A percentile compares a stretch with the other conserved stretches of the same genome.
phyloP scores from a whole-genome alignment of 2,113 vertebrate species.

The Edolisoma coerulescens region DNA sequence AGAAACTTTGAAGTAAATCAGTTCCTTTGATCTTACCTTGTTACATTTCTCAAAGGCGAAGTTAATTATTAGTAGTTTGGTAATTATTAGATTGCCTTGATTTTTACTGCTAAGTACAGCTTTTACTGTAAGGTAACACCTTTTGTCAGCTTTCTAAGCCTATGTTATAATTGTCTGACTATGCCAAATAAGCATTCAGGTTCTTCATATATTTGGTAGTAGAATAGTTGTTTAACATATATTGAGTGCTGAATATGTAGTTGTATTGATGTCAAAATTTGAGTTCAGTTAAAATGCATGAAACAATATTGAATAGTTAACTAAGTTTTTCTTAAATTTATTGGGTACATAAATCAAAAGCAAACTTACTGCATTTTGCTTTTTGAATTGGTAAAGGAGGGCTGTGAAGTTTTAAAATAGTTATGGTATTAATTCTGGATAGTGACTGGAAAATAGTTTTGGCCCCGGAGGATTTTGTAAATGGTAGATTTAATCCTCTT shows the following conservation, averaged over 20 bases:
- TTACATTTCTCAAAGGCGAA: slow-evolving; percentile 50
- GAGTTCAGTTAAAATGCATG: background rate
- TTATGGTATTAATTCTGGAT: background rate
- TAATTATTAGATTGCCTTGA: slow-evolving; percentile 46
- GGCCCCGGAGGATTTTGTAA: background rate
- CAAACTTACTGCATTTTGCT: background rate
- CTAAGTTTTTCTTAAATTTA: background rate
- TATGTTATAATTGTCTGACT: background rate
- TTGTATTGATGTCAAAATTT: background rate
- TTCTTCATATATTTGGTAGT: background rate
- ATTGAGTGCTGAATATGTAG: background rate
- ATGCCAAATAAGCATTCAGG: background rate
- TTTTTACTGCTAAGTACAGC: slow-evolving; percentile 22
- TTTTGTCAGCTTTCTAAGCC: background rate
- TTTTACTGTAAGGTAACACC: background rate
- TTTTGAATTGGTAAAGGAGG: background rate
- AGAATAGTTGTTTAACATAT: background rate
- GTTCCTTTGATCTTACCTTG: slow-evolving; percentile 47
- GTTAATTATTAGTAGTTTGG: slow-evolving; percentile 49
- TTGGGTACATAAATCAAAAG: background rate
- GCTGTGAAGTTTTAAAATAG: background rate
- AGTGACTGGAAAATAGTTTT: background rate
- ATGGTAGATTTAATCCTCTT: background rate
- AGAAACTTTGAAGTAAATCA: slow-evolving; percentile 49
- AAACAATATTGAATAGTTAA: background rate